Base-by-base conservation (phyloP, 1,140 invertebrate species). In the Melanaphis sacchari region DNA sequence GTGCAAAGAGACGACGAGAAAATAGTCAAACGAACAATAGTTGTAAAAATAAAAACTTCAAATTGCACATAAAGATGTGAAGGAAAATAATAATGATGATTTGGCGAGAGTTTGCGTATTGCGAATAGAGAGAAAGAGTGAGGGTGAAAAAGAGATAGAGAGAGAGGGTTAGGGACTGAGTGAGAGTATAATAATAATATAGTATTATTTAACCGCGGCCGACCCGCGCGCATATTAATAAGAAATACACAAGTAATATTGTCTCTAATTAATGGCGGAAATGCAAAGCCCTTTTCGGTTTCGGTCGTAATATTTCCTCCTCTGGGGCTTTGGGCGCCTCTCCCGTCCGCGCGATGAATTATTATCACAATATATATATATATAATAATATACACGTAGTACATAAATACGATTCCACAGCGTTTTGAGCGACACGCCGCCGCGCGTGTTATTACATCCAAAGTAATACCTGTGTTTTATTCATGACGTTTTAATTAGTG, bases 221-320 rank as follows among this genome's bases (percentile, higher is more conserved):
- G 46, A n/a, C 41, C 41, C 41, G 87, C 21, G 15, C 59, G 66
- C 54, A 76, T 76, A 91, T 91, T 91, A 93, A 93, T 93, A 93
- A 90, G 66, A 93, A 88, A 93, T 81, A 90, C 66, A 93, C 66
- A 49, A 93, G 84, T 93, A 93, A 93, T 93, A 93, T 93, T 93
- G 85, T 90, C 54, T 43, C 59, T 93, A 93, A 93, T 93, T 90
- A 93, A 93, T 90, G 93, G 85, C 88, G 85, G 43, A 90, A 89
- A 93, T 24, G 59, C 87, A 91, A 93, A 93, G 81, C 91, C 91
- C 91, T 93, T 76, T 92, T 93, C 81, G 91, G 91, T 82, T 82
- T 82, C 76, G 91, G 91, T 92, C 91, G 91, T 92, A 92, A 84
- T 82, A 84, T 91, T 91, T 91, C 90, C 90, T 92, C 85, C 82